Percentiles rank a stretch among this genome's conserved stretches.
Conservation (phyloP, 1,140 invertebrate genomes). For the Druon quercuslanigerum region DNA sequence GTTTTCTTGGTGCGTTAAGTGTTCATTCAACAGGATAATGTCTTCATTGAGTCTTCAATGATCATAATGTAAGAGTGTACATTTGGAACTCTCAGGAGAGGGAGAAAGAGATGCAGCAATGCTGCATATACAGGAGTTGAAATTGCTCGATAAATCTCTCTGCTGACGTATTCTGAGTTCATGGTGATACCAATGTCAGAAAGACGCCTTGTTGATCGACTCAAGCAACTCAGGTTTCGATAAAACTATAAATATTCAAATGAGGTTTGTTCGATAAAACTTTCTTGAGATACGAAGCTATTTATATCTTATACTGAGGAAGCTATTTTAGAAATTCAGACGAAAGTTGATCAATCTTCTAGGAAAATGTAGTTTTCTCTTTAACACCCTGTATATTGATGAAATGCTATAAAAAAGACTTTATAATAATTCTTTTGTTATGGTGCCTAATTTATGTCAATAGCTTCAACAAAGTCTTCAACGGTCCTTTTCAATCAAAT, state of each 20-base stretch:
- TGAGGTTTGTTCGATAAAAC: constrained; percentile 30
- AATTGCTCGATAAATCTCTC: constrained; percentile 46
- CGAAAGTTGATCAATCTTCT: constrained; percentile 7
- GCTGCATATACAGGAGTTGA: constrained; percentile 36
- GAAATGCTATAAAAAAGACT: too few relatives aligned
- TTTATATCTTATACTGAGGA: constrained; percentile 17
- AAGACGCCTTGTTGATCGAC: constrained; percentile 25
- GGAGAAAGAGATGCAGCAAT: constrained; percentile 31
- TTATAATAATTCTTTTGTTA: too few relatives aligned
- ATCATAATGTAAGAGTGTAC: background rate
- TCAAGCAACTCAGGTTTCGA: constrained; percentile 21
- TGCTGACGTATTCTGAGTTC: constrained; percentile 40
- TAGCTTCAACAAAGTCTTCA: too few relatives aligned
- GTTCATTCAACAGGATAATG: constrained; percentile 22
- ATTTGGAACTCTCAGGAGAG: constrained; percentile 5
- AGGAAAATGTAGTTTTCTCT: background rate
- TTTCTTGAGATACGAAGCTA: constrained; percentile 13
- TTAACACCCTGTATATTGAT: too few relatives aligned
- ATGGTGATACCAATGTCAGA: constrained; percentile 35
- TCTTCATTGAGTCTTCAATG: constrained; percentile 17
- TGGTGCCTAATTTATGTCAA: too few relatives aligned
- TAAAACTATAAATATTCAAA: constrained; percentile 32
- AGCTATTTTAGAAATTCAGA: background rate
- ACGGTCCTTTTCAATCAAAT: too few relatives aligned
- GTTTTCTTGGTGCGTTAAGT: background rate